These are phyloP conservation scores for Biston stratarius DNA, from an alignment of 2,888 invertebrate genomes.

Conservation along the genomic window DNA sequence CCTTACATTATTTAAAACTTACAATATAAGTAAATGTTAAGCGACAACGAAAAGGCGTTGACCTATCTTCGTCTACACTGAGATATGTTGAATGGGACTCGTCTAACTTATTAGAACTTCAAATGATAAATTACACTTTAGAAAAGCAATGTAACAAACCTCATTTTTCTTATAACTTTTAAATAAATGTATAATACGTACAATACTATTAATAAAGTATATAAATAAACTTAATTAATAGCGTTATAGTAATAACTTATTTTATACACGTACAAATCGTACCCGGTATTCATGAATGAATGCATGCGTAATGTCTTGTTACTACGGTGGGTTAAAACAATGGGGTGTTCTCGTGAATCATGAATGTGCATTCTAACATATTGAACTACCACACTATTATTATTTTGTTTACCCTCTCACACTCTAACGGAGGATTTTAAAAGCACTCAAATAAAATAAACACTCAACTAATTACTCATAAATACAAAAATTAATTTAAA, in stretches of 20 bases:
- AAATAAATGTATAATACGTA: no score
- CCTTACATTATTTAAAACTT: no score
- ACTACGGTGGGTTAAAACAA: slow-evolving; percentile 11
- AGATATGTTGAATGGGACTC: not conserved
- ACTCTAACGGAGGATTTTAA: no score
- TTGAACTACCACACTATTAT: no score
- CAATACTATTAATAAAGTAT: not conserved
- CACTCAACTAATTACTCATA: no score
- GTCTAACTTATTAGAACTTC: not conserved
- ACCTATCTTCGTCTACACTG: slow-evolving; percentile 8
- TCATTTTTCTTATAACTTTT: no score
- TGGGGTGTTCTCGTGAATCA: not conserved
- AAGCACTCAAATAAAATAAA: no score
- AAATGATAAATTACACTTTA: not conserved
- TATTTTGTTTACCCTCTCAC: no score
- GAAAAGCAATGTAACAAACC: no score
- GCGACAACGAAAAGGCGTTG: slow-evolving; percentile 10
- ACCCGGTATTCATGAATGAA: slow-evolving; percentile 20
- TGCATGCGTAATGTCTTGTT: slow-evolving; percentile 26
- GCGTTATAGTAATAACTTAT: not conserved
- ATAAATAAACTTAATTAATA: no score
- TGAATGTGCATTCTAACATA: not conserved
- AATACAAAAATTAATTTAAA: not conserved
- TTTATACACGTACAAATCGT: slow-evolving; percentile 5
- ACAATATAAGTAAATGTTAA: not conserved